Evolutionary conservation across 2,113 vertebrate genomes (phyloP), one percentile per base, ranked within the genome.

Genomic region (Plestiodon gilberti): DNA sequence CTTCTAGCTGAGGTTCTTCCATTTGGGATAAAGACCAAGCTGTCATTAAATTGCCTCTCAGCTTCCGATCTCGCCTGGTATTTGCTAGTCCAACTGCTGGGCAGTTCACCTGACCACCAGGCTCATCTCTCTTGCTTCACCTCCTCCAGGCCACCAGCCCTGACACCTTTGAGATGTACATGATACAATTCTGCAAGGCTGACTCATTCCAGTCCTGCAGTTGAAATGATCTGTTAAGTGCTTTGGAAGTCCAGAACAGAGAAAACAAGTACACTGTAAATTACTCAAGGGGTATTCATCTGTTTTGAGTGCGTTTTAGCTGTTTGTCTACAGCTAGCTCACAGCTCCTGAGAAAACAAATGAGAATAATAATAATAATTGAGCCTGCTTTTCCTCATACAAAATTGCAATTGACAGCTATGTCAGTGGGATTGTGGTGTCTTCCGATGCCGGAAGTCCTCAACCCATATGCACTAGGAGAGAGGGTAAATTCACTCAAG

Each of bases 181-280:
- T 33, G 52, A 59, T 35, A 69, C 78, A 78, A 78, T 78, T 57
- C 22, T 38, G 40, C 15, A 57, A 85, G 61, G 35, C 65, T 78
- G 17, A 78, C 35, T 15, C 69, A n/a, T 14, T 40, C 22, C 48
- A 69, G 17, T 85, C 75, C 57, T 85, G 64, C 15, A 78, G 64
- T 43, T 22, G 28, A 78, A 57, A 78, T 52, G 48, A 78, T 85
- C 48, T 78, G 67, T 85, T 62, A 83, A 74, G 38, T 38, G 75
- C 43, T 78, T 77, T 78, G 43, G n/a, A 85, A 69, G 76, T 85
- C 33, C 62, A 85, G 75, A 69, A 69, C 33, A 85, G 30, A 85
- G 75, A 85, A 85, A 78, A 78, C 59, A n/a, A 85, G 75, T 69
- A 38, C 48, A n/a, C 33, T 78, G 83, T 85, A 74, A 85, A 85